These are phyloP conservation scores for Plebejus melissa DNA, from an alignment of 2,888 invertebrate genomes.

Conservation along the genomic window DNA sequence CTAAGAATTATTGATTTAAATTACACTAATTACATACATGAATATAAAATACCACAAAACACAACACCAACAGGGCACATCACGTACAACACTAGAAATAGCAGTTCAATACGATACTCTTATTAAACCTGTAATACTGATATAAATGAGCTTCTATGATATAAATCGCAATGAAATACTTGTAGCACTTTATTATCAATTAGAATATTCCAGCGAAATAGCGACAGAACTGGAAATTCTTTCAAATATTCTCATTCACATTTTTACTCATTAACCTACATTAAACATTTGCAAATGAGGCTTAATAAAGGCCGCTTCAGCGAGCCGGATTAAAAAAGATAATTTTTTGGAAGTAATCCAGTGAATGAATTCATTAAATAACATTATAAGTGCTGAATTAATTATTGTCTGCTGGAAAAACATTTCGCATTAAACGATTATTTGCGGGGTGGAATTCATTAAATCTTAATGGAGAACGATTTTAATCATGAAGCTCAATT, in stretches of 20 bases:
- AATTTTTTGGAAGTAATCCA: conserved; percentile 21
- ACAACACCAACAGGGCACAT: conserved; percentile 1
- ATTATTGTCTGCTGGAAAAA: background rate
- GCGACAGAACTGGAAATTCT: conserved; percentile 3
- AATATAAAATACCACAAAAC: background rate
- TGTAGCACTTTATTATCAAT: background rate
- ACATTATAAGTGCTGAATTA: conserved; percentile 3
- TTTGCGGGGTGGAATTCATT: conserved; percentile 7
- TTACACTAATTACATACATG: background rate
- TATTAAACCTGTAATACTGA: background rate
- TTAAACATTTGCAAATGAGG: conserved; percentile 12
- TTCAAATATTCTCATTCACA: conserved; percentile 8
- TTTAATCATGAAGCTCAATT: conserved; percentile 23
- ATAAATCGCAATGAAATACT: background rate
- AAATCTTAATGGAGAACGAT: conserved; percentile 23
- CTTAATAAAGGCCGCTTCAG: conserved; percentile 16
- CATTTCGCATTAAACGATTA: conserved; percentile 9
- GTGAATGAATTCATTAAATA: background rate
- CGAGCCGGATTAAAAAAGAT: conserved; percentile 5
- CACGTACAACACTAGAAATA: background rate
- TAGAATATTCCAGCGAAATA: conserved; percentile 1
- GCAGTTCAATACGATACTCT: background rate
- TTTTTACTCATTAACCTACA: conserved; percentile 20
- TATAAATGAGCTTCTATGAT: conserved; percentile 7
- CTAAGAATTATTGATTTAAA: background rate